Base-by-base conservation (phyloP, 1,140 invertebrate genomes). In the Lasioglossum baleicum region DNA sequence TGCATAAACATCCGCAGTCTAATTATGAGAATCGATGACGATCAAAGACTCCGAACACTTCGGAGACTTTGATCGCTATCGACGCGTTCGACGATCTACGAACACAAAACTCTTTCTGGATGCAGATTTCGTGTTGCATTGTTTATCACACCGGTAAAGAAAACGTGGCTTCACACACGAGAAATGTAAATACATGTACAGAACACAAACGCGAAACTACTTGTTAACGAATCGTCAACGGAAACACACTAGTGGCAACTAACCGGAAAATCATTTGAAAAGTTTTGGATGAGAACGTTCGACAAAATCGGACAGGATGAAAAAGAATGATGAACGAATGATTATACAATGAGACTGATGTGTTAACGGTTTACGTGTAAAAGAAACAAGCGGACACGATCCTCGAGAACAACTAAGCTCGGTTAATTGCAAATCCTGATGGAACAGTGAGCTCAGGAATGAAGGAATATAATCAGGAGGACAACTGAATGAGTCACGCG, bases 401-500 rank as follows among this genome's bases (percentile, higher is more conserved):
- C 60, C 26, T 75, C 75, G 53, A 80, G 63, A 42, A 63, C 61
- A 51, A 81, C 61, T 58, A 48, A 75, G 71, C 53, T 69, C 42
- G 78, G 69, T 73, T 20, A 35, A 51, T 42, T 48, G 61, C 56
- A 56, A 85, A 61, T 76, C 40, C 71, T 15, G 58, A 56, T 74
- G 80, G 70, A 81, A 73, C 26, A 73, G 31, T 80, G 83, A 71
- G 68, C 71, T 72, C 61, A 64, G 80, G 88, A 80, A 82, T 80
- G 44, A 64, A 83, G 86, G 89, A 87, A 71, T 82, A 87, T 82
- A 87, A 71, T 82, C 73, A 79, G 89, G 85, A 88, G 82, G 81
- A 72, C 88, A 85, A 70, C 89, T 92, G 88, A 80, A 89, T 90
- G 88, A 85, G 88, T 89, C 89, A 92, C 91, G 82, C 75, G 66